Evolutionary conservation across 2,888 invertebrate genomes (phyloP).

Genomic region (Sthenelais limicola): DNA sequence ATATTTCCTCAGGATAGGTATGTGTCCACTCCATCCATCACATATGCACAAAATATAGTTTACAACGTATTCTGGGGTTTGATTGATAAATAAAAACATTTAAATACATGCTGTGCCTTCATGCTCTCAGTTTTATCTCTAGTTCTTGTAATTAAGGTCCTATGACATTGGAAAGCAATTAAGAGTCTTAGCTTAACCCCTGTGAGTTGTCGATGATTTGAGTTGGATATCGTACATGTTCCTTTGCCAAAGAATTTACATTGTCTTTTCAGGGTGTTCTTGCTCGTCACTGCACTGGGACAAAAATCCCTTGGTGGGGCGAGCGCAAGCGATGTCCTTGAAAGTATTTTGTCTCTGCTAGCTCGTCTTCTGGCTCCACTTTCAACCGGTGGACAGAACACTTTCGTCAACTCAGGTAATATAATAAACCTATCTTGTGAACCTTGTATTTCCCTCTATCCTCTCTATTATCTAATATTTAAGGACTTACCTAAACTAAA

Average conservation of each 20-base stretch:
- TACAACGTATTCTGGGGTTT: background rate
- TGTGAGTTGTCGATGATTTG: too few relatives aligned
- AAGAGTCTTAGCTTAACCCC: too few relatives aligned
- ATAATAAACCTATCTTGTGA: too few relatives aligned
- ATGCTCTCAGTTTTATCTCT: too few relatives aligned
- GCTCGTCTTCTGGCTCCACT: constrained; percentile 74
- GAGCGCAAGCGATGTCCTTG: constrained; percentile 64
- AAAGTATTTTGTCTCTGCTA: constrained; percentile 66
- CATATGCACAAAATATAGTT: background rate
- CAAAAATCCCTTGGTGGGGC: constrained; percentile 80
- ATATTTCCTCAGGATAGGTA: constrained; percentile 90
- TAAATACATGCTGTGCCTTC: too few relatives aligned
- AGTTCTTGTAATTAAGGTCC: too few relatives aligned
- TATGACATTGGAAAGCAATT: too few relatives aligned
- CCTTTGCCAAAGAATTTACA: too few relatives aligned
- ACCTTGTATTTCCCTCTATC: too few relatives aligned
- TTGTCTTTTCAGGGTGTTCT: constrained; percentile 79
- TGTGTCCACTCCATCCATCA: constrained; percentile 40
- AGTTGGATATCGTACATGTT: too few relatives aligned
- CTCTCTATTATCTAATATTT: too few relatives aligned
- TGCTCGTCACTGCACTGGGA: constrained; percentile 88
- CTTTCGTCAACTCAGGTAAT: constrained; percentile 29
- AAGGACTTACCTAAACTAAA: too few relatives aligned
- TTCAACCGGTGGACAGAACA: constrained; percentile 21
- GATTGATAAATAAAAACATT: background rate